phyloP scores from a whole-genome alignment of 2,888 invertebrate genomes.

The Ophioninae sp. region DNA sequence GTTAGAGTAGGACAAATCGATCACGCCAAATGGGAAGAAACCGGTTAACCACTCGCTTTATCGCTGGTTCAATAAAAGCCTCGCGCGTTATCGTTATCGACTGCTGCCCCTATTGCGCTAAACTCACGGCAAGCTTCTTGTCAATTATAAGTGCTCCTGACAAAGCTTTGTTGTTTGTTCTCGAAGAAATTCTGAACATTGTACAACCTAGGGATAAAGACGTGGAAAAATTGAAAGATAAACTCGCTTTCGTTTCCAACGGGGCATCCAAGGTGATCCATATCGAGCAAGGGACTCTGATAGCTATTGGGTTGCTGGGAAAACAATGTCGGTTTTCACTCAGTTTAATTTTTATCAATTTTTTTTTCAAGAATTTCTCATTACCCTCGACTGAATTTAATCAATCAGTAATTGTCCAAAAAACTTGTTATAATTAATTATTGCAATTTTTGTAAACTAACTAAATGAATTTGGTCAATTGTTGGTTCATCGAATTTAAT shows the following conservation, averaged over 20 bases:
- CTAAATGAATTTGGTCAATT: too few species aligned
- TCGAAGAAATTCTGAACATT: slow-evolving; percentile 3
- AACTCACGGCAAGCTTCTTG: slow-evolving; percentile 25
- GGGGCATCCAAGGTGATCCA: slow-evolving; percentile 5
- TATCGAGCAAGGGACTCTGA: neutral
- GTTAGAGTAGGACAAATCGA: slow-evolving; percentile 50
- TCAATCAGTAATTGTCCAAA: too few species aligned
- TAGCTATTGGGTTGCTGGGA: neutral
- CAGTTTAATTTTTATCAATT: too few species aligned
- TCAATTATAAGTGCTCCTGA: slow-evolving; percentile 37
- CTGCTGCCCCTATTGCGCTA: slow-evolving; percentile 16
- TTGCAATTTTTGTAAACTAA: too few species aligned
- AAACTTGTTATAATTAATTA: too few species aligned
- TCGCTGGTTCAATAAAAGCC: slow-evolving; percentile 43
- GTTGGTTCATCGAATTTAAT: too few species aligned
- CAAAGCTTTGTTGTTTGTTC: slow-evolving; percentile 32
- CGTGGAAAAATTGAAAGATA: neutral
- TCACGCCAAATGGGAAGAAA: slow-evolving; percentile 57
- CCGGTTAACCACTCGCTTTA: slow-evolving; percentile 61
- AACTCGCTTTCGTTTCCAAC: neutral
- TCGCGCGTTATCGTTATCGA: slow-evolving; percentile 50
- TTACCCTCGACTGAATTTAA: too few species aligned
- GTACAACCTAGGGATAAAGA: neutral
- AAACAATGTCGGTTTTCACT: too few species aligned
- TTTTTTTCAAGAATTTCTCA: too few species aligned